These are phyloP conservation scores for Diadumene lineata DNA, from an alignment of 92 coral and sea anemone species.

Conservation along the genomic window DNA sequence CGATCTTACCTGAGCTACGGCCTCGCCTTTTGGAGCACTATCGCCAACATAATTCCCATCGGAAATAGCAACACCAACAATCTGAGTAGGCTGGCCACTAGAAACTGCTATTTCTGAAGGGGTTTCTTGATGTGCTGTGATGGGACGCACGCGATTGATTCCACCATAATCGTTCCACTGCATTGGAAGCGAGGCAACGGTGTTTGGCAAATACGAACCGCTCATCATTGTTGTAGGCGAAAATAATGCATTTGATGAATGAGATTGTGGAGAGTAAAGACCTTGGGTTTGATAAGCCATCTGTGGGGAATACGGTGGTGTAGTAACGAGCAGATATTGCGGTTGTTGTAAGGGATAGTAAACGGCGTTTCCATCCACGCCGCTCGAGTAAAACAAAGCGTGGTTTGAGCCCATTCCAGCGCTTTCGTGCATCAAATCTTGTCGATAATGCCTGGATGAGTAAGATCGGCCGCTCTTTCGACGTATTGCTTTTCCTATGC, in stretches of 20 bases:
- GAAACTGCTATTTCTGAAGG: slow-evolving; percentile 58
- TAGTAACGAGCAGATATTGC: slow-evolving; percentile 53
- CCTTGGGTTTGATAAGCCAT: slow-evolving; percentile 67
- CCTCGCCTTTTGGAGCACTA: slow-evolving; percentile 38
- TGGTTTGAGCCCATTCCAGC: slow-evolving; percentile 28
- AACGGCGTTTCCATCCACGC: slow-evolving; percentile 66
- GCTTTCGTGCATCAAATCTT: slow-evolving; percentile 64
- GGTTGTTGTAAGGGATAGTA: slow-evolving; percentile 64
- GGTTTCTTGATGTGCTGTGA: slow-evolving; percentile 50
- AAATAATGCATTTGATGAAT: slow-evolving; percentile 69
- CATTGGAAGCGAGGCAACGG: slow-evolving; percentile 52
- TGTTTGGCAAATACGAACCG: slow-evolving; percentile 58
- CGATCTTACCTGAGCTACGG: slow-evolving; percentile 25
- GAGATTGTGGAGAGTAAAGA: slow-evolving; percentile 63
- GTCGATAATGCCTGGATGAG: slow-evolving; percentile 61
- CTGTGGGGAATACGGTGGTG: slow-evolving; percentile 72
- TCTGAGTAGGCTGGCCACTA: slow-evolving; percentile 55
- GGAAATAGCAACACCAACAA: slow-evolving; percentile 64
- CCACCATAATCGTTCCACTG: slow-evolving; percentile 68
- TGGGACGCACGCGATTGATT: slow-evolving; percentile 52
- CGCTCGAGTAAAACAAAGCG: slow-evolving; percentile 48
- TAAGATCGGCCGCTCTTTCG: slow-evolving; percentile 78
- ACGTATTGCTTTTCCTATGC: slow-evolving; percentile 83
- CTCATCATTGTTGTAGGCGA: slow-evolving; percentile 54
- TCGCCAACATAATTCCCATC: slow-evolving; percentile 68